Evolutionary conservation across 2,113 vertebrate genomes (phyloP), one percentile per base, ranked within the genome.

Genomic region (Monopterus albus): DNA sequence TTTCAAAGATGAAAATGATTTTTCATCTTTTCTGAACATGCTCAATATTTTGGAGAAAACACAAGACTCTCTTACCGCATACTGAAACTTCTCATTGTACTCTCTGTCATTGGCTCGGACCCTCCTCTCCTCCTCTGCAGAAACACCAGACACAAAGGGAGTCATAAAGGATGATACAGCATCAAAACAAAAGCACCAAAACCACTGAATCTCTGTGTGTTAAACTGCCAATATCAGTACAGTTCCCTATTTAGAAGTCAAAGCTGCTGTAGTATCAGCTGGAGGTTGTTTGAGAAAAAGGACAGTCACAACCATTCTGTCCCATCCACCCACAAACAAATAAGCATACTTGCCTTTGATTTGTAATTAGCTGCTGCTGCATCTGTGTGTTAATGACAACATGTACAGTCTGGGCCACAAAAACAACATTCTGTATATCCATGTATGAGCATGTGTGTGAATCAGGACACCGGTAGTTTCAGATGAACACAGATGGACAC

Each of bases 71-170:
- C 96, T 95, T 81, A 98, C 96, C 72, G 96, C 96, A 20, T 98
- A 98, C 90, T 96, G 95, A 89, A 96, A 98, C 88, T 95, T 97
- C 85, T 98, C 96, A 2, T 98, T 98, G 93, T 96, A 96, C 29
- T 96, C 95, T 75, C 96, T 91, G 12, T 95, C 95, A 2, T 98
- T 97, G 86, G 95, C 96, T 83, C 92, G 91, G 26, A 95, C 95
- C 92, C 91, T 92, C 82, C 96, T 93, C 89, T 97, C 96, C 91
- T 97, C 96, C 94, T 98, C 96, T 98, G 91, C 55, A 84, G 85
- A 50, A 18, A 47, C 0, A 59, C 29, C 78, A 70, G 23, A 64
- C 11, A 66, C n/a, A 53, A 49, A n/a, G 63, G 40, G 12, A 77
- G 42, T 62, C 60, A 72, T 15, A 31, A 43, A 9, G 3, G 43